Evolutionary conservation across 2,888 invertebrate genomes (phyloP), one percentile per base, ranked within the genome.

Genomic region (Meganola albula): DNA sequence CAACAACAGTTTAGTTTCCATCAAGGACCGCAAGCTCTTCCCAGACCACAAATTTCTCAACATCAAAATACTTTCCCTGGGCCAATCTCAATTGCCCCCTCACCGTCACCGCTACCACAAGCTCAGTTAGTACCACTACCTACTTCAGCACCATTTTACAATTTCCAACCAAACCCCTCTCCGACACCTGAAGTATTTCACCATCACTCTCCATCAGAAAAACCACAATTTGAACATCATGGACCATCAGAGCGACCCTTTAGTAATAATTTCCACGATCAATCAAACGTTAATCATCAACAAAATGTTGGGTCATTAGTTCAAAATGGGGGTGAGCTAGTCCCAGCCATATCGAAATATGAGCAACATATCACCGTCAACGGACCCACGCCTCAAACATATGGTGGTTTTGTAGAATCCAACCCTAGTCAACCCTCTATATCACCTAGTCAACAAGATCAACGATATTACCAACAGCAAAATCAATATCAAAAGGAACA

Each of bases 331-430:
- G 92, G 93, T 1, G 93, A 94, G 73, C 80, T 94, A 22, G 88
- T 93, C 10, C 90, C 91, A 33, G 90, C 94, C 10, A 89, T 94
- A 36, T 91, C 94, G 4, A 93, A 92, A 76, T 90, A 89, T 47
- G 94, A 95, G 71, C 93, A 94, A 51, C 94, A 94, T 52, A 88
- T 91, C 42, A 89, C 91, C 8, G 84, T 90, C n/a, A 75, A 79
- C 52, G 77, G 73, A 24, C 66, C 79, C 28, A 68, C 71, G 25
- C 45, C 54, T 29, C 58, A 71, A 57, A 50, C 71, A 10, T 71
- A 68, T 40, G 70, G 56, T 44, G 64, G 63, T 8, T 56, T 80
- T 10, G 67, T 60, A 48, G 66, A 65, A 24, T 33, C 67, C 34
- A 53, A 48, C 40, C 42, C 62, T 48, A 46, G 56, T 52, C 39